These are phyloP conservation scores for Macrostomum lignano DNA, from an alignment of 1,140 invertebrate genomes.

Conservation along the genomic window DNA sequence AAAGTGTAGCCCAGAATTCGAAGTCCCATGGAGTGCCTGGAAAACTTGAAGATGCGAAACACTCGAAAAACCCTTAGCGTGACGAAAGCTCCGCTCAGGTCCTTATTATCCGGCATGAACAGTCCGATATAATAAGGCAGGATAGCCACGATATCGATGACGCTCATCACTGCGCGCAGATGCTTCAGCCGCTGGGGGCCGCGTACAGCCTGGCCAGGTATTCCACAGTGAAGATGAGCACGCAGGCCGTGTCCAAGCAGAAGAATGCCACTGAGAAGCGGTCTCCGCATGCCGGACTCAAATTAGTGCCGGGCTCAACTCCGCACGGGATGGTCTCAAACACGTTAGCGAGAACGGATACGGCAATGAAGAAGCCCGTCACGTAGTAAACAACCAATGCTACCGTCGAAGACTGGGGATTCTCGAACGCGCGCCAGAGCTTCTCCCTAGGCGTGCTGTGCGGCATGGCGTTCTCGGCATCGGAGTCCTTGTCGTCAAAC, in stretches of 20 bases:
- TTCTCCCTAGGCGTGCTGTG: slow-evolving; percentile 54
- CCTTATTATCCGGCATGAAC: slow-evolving; percentile 81
- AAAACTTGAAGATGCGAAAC: slow-evolving; percentile 93
- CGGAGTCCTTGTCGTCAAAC: slow-evolving; percentile 60
- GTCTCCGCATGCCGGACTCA: slow-evolving; percentile 70
- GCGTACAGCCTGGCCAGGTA: slow-evolving; percentile 81
- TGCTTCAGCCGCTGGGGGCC: slow-evolving; percentile 84
- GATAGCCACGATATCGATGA: slow-evolving; percentile 97
- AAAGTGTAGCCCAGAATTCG: slow-evolving; percentile 67
- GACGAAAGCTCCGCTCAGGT: slow-evolving; percentile 92
- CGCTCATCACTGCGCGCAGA: slow-evolving; percentile 81
- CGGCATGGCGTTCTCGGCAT: slow-evolving; percentile 14
- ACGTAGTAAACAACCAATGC: slow-evolving; percentile 98
- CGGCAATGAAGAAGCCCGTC: slow-evolving; percentile 96
- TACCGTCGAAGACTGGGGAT: slow-evolving; percentile 86
- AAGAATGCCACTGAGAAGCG: slow-evolving; percentile 90
- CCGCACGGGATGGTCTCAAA: slow-evolving; percentile 77
- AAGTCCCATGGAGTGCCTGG: slow-evolving; percentile 78
- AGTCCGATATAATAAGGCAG: slow-evolving; percentile 94
- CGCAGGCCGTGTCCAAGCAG: slow-evolving; percentile 92
- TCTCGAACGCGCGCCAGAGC: slow-evolving; percentile 98
- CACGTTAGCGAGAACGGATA: slow-evolving; percentile 92
- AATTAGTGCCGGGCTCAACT: slow-evolving; percentile 36
- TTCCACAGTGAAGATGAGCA: slow-evolving; percentile 99
- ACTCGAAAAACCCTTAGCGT: slow-evolving; percentile 89